Base-by-base conservation (phyloP, 2,888 invertebrate species). In the Eristalis pertinax region DNA sequence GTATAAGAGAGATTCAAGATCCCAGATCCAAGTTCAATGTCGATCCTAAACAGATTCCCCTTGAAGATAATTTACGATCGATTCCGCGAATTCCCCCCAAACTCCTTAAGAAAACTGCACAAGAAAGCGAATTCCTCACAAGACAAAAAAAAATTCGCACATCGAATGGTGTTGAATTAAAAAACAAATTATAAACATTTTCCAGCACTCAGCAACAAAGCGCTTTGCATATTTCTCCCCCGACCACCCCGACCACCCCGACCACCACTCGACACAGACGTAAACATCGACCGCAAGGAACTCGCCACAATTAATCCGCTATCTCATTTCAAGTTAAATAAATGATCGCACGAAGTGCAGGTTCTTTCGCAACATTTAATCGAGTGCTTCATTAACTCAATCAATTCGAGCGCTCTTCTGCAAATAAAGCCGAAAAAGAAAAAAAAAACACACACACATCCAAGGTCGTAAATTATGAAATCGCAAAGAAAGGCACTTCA, bases 371-470 rank as follows among this genome's bases (percentile, higher is more conserved):
- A 64, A 26, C 38, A 64, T 74, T 69, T 65, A 75, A 82, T 50
- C 65, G 43, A 63, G 41, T 29, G 62, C 68, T 80, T 72, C 67
- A 72, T 80, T 58, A 26, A 65, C 38, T 80, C 72, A 76, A 80
- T 84, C 72, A 63, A 80, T 84, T 75, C 50, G 63, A 24, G 13
- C 19, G 19, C 56, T 29, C 41, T 35, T 15, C 22, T 26, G 19
- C 15, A 43, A 50, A 69, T 72, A 64, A 67, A 84, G 73, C 77
- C 22, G 56, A 41, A 8, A 64, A 62, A 41, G 4, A 64, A 82
- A n/a, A n/a, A n/a, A n/a, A n/a, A n/a, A n/a, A n/a, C n/a, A n/a
- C n/a, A 76, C 43, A 50, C 5, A 29, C 58, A 60, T 2, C 38
- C 38, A 38, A 38, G 38, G 38, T 8, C 38, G 50, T 19, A 19